A percentile compares a stretch with the other conserved stretches of the same genome.
phyloP scores from a whole-genome alignment of 2,113 vertebrate species.

The Procavia capensis region DNA sequence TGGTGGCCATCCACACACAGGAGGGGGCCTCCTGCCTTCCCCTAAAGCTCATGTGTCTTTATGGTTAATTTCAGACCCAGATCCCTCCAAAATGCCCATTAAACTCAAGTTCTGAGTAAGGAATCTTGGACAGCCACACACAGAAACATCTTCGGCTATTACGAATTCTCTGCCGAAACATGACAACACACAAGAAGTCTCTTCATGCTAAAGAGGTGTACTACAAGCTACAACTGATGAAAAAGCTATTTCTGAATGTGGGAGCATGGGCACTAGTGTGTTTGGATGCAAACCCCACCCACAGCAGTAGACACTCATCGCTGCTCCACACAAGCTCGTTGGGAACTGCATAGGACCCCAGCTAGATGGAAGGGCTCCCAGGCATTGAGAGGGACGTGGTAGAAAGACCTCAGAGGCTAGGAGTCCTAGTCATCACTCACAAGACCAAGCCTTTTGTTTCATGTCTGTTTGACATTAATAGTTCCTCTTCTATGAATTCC shows the following conservation, averaged over 20 bases:
- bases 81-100: background rate
- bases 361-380: accelerated
- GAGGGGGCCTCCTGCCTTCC: accelerated
- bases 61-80: background rate
- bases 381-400: accelerated
- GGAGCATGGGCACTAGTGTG: accelerated
- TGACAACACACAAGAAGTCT: background rate
- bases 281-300: background rate
- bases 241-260: background rate
- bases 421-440: background rate
- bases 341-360: accelerated
- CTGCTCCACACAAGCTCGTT: background rate
- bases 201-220: conserved; percentile 26
- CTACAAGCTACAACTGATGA: background rate
- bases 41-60: accelerated
- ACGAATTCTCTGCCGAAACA: background rate
- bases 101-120: background rate
- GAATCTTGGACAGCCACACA: background rate
- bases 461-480: background rate
- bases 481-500: background rate
- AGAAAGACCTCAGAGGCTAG: accelerated
- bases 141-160: background rate
- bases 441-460: background rate
- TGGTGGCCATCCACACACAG: accelerated
- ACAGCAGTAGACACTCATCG: accelerated